These are phyloP conservation scores for Apostichopus parvimensis DNA, from an alignment of 35 echinoderm and acorn worm genomes.

Conservation along the genomic window DNA sequence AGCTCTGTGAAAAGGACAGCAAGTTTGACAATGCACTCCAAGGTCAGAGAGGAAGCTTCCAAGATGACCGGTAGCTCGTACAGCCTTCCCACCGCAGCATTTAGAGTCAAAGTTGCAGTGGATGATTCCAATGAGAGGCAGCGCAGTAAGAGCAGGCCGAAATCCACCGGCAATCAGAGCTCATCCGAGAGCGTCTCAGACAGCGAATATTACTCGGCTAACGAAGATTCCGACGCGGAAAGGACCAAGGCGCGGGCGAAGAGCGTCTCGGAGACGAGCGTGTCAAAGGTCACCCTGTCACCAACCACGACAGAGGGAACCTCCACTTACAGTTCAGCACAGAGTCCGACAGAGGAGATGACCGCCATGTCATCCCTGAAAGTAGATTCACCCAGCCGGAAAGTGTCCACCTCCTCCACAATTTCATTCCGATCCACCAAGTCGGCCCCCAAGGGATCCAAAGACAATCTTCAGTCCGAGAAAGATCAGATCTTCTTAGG, in stretches of 20 bases:
- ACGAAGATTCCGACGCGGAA: constrained; percentile 57
- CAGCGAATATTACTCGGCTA: constrained; percentile 93
- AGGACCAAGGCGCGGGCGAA: not conserved
- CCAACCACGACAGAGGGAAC: constrained; percentile 2
- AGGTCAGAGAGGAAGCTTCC: constrained; percentile 2
- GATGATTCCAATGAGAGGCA: not conserved
- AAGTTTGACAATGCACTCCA: constrained; percentile 64
- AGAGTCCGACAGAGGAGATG: constrained; percentile 24
- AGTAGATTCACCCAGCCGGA: constrained; percentile 26
- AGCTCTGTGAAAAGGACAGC: constrained; percentile 55
- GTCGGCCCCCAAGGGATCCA: constrained; percentile 7
- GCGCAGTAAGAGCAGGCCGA: not conserved
- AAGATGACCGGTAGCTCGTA: constrained; percentile 74
- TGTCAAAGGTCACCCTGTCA: constrained; percentile 24
- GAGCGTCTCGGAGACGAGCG: constrained; percentile 20
- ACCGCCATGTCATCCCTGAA: constrained; percentile 29
- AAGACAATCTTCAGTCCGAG: not conserved
- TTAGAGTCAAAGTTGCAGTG: constrained; percentile 34
- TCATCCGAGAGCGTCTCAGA: constrained; percentile 65
- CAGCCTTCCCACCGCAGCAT: constrained; percentile 64
- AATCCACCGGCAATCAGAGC: not conserved
- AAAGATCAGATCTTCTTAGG: not conserved
- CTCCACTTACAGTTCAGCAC: constrained; percentile 34
- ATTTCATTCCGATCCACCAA: constrained; percentile 13
- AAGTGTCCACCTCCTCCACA: constrained; percentile 43